phyloP scores from a whole-genome alignment of 2,113 vertebrate genomes.

The Odontophorus gujanensis region DNA sequence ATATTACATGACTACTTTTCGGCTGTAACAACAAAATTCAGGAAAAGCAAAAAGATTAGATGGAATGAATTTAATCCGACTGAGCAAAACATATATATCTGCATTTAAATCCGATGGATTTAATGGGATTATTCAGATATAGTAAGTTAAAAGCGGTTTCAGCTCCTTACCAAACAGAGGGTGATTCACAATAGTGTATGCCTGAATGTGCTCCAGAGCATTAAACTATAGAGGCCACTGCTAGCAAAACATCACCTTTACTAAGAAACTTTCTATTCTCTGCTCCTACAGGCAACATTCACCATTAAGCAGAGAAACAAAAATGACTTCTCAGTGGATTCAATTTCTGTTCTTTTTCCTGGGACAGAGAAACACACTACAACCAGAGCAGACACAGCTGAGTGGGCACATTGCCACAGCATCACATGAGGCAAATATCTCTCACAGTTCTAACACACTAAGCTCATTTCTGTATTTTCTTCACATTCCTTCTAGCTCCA shows the following conservation, averaged over 20 bases:
- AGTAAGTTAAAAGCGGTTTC: neutral
- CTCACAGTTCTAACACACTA: neutral
- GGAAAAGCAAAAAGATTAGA: neutral
- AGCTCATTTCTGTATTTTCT: neutral
- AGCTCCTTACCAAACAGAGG: neutral
- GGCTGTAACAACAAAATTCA: neutral
- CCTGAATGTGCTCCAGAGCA: neutral
- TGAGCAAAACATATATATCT: neutral
- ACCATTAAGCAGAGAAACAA: neutral
- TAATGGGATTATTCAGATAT: neutral
- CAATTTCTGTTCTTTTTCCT: neutral
- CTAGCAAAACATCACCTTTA: neutral
- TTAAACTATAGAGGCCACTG: neutral
- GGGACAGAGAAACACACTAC: neutral
- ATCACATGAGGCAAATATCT: fast-evolving
- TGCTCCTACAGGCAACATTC: neutral
- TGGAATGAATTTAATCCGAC: neutral
- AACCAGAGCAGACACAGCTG: neutral
- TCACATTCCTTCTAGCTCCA: neutral
- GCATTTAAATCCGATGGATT: neutral
- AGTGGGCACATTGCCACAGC: neutral
- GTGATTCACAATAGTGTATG: neutral
- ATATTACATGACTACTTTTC: neutral
- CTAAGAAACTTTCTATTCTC: neutral
- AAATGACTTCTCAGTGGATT: neutral